These are phyloP conservation scores for Tenebrio molitor DNA, from an alignment of 1,140 invertebrate genomes.

Conservation along the genomic window DNA sequence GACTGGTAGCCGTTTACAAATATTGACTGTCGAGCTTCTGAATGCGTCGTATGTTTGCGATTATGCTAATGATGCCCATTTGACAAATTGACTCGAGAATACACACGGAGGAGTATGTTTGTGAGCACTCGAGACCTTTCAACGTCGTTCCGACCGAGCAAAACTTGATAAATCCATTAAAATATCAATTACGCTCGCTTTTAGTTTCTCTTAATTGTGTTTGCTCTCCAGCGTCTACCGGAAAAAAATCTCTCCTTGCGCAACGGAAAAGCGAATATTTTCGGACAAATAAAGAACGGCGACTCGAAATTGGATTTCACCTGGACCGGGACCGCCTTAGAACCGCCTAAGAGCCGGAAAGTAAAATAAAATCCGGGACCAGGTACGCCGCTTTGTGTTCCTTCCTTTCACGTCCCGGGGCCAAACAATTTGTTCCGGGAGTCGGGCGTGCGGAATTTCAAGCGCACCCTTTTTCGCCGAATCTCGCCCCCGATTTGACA, in stretches of 20 bases:
- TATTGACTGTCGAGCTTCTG: slow-evolving; percentile 47
- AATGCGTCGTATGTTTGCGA: slow-evolving; percentile 45
- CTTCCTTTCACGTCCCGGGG: no score
- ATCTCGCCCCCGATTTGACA: no score
- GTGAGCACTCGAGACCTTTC: slow-evolving; percentile 41
- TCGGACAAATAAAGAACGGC: not conserved
- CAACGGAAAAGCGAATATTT: not conserved
- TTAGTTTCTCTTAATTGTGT: slow-evolving; percentile 42
- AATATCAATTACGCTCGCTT: slow-evolving; percentile 41
- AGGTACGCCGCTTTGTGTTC: no score
- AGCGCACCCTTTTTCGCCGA: no score
- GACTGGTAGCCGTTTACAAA: slow-evolving; percentile 43
- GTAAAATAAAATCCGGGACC: no score
- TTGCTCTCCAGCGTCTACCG: no score
- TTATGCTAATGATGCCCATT: slow-evolving; percentile 47
- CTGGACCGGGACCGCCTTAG: no score
- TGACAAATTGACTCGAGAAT: slow-evolving; percentile 45
- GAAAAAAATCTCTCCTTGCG: no score
- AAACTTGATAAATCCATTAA: slow-evolving; percentile 48
- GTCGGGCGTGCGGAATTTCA: no score
- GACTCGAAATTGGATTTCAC: no score
- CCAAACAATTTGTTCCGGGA: no score
- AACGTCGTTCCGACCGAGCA: slow-evolving; percentile 16
- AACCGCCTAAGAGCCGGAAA: no score
- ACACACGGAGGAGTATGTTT: slow-evolving; percentile 39